Evolutionary conservation across 2,113 vertebrate genomes (phyloP).

Genomic region (Charina bottae): DNA sequence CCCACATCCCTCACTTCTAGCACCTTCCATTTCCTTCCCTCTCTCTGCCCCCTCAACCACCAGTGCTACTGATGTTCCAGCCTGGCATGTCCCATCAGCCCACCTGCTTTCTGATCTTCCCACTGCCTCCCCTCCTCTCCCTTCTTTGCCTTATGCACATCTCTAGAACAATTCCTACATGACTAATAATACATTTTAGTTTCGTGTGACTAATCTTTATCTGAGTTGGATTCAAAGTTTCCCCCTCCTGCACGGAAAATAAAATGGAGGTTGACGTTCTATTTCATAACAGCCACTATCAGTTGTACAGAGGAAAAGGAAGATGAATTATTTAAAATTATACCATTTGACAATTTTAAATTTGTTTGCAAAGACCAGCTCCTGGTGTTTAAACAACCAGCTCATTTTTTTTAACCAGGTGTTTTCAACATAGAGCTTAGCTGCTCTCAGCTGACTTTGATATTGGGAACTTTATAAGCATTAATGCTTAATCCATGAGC

Average conservation of each 20-base stretch:
- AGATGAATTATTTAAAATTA: slow-evolving; percentile 34
- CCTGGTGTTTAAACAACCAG: slow-evolving; percentile 32
- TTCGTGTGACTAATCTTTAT: neutral
- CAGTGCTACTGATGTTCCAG: neutral
- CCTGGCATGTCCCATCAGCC: neutral
- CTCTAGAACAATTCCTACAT: neutral
- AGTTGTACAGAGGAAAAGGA: slow-evolving; percentile 11
- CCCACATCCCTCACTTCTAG: neutral
- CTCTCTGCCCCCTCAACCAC: neutral
- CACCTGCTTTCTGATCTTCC: neutral
- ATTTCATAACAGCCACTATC: neutral
- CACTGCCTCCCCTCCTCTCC: neutral
- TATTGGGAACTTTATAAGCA: slow-evolving; percentile 21
- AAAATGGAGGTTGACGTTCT: slow-evolving; percentile 1
- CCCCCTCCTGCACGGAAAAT: neutral
- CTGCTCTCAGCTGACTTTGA: slow-evolving; percentile 35
- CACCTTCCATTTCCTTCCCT: neutral
- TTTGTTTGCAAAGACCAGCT: slow-evolving; percentile 28
- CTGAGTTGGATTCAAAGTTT: slow-evolving; percentile 12
- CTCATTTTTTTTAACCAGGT: slow-evolving; percentile 45
- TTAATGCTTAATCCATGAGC: neutral
- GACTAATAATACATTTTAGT: slow-evolving; percentile 8
- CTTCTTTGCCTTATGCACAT: neutral
- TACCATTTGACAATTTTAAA: slow-evolving; percentile 16
- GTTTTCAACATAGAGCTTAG: slow-evolving; percentile 40